Conservation (phyloP, 1,140 invertebrate genomes). For the Drosophila subobscura region DNA sequence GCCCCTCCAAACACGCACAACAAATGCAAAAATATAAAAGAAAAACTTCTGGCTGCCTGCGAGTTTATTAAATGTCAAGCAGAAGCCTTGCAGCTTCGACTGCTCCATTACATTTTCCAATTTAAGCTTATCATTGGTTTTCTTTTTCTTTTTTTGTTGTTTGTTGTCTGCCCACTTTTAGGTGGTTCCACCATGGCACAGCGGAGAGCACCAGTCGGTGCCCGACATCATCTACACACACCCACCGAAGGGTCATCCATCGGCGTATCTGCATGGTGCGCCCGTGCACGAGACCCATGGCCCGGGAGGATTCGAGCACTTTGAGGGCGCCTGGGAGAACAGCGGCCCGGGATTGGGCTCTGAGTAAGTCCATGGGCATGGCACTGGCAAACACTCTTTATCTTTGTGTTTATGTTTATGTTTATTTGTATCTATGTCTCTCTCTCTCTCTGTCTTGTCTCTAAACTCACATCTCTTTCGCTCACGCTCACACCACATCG, state of each 20-base stretch:
- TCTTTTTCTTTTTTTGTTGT: neutral
- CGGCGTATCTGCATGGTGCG: slow-evolving; percentile 81
- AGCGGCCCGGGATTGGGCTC: slow-evolving; percentile 86
- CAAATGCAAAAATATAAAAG: slow-evolving; percentile 1
- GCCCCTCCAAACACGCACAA: neutral
- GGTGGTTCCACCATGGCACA: slow-evolving; percentile 81
- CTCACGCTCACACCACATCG: slow-evolving; percentile 26
- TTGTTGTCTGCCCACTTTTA: slow-evolving; percentile 13
- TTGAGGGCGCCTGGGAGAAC: slow-evolving; percentile 84
- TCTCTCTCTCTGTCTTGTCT: slow-evolving; percentile 66
- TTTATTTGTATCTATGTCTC: slow-evolving; percentile 37
- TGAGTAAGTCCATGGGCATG: slow-evolving; percentile 84
- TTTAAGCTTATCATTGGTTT: slow-evolving; percentile 26
- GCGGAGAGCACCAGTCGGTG: slow-evolving; percentile 59
- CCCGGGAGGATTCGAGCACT: slow-evolving; percentile 79
- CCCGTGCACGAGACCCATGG: slow-evolving; percentile 74
- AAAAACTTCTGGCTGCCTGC: slow-evolving; percentile 5
- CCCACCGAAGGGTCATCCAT: slow-evolving; percentile 80
- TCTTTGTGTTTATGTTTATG: slow-evolving; percentile 8
- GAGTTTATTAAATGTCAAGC: slow-evolving; percentile 50
- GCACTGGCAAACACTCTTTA: slow-evolving; percentile 1
- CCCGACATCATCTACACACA: slow-evolving; percentile 80
- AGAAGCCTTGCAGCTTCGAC: slow-evolving; percentile 16
- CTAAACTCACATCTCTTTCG: slow-evolving; percentile 34
- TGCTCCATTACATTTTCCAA: slow-evolving; percentile 35